These are phyloP conservation scores for Psylliodes chrysocephalus DNA, from an alignment of 2,888 invertebrate species.

Conservation along the genomic window DNA sequence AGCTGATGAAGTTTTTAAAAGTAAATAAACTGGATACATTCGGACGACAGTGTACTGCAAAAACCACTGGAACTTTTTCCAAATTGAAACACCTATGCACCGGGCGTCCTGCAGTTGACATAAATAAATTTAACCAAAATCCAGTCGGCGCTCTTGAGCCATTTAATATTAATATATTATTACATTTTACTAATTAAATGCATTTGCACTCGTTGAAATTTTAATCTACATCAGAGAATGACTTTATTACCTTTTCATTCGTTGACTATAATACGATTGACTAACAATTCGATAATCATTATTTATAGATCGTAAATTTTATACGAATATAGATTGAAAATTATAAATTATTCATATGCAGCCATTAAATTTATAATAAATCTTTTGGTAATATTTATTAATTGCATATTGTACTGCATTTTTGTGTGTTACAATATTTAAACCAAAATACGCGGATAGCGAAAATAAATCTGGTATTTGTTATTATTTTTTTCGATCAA, in stretches of 20 bases:
- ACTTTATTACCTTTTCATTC: neutral
- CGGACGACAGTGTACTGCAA: no score
- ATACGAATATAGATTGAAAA: neutral
- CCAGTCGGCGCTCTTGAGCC: neutral
- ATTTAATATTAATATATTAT: neutral
- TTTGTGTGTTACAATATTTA: no score
- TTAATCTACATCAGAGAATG: neutral
- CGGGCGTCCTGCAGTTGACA: neutral
- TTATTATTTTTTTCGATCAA: no score
- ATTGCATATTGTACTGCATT: neutral
- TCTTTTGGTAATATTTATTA: neutral
- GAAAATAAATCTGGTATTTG: no score
- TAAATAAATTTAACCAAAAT: neutral
- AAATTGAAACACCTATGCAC: neutral
- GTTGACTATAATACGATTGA: neutral
- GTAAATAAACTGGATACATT: no score
- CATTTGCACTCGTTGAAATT: neutral
- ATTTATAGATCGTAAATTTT: neutral
- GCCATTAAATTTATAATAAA: neutral
- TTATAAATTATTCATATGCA: neutral
- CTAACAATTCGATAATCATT: neutral
- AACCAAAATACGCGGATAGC: no score
- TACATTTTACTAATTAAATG: neutral
- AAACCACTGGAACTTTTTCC: no score
- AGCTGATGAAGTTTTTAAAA: no score